Base-by-base conservation (phyloP, 30 jellyfish, hydroid and myxozoan genomes). In the Phacellophora camtschatica region DNA sequence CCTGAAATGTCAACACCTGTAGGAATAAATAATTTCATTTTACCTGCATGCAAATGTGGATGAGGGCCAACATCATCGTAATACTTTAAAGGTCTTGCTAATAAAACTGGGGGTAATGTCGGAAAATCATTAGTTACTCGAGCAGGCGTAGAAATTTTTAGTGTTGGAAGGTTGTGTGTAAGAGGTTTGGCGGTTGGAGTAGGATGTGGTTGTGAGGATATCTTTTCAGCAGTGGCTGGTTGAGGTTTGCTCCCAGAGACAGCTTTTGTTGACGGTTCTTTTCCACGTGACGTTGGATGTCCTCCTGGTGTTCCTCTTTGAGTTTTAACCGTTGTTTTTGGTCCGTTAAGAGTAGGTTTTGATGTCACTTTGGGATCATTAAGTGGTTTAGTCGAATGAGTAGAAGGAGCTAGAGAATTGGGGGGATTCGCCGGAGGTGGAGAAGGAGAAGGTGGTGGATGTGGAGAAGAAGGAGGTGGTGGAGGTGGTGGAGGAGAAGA, bases 1-100 rank as follows among this genome's bases (percentile, higher is more conserved):
- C 90, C 90, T 12, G 31, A 18, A 8, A 1, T 65, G 20, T 62
- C 72, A 5, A 78, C 90, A 78, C 90, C 90, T 42, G 82, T 62
- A 12, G 98, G 98, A 19, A 92, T 75, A 48, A 92, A 46, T 41
- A 92, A 29, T 39, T 82, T 93, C 48, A 95, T 89, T 55, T 81
- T 80, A 41, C 98, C 98, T 22, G 98, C 98, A 67, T 92, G 90
- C 34, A 92, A 58, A 31, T 92, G 96, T n/a, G 97, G 97, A 24
- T 56, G 66, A n/a, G 53, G 49, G 15, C 71, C 78, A 16, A 63
- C 81, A 61, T 70, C 83, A 29, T 80, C 93, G 28, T 23, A 71
- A 81, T 92, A 92, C 41, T 76, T 81, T 71, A 92, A 68, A 15
- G 98, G 98, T 55, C 98, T 66, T 19, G 96, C 98, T 43, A 92